Evolutionary conservation across 2,888 invertebrate genomes (phyloP).

Genomic region (Drosophila subsilvestris): DNA sequence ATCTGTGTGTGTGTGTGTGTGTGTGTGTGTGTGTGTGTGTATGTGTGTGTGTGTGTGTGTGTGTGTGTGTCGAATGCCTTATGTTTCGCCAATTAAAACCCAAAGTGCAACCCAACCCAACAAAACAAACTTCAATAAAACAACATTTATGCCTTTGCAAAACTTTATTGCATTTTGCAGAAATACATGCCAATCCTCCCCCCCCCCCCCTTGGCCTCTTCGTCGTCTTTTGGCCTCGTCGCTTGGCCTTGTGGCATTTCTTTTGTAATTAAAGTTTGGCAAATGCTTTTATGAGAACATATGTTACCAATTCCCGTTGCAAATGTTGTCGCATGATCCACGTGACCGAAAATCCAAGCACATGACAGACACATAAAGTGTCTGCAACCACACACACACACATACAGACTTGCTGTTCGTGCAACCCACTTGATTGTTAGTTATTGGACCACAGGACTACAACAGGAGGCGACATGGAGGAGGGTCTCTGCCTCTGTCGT

Average conservation of each 20-base stretch:
- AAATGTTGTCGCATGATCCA: slow-evolving; percentile 63
- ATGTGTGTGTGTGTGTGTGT: no score
- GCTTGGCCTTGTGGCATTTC: slow-evolving; percentile 30
- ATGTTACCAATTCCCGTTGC: slow-evolving; percentile 48
- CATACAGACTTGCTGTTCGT: background rate
- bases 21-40: no score
- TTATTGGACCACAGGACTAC: slow-evolving; percentile 61
- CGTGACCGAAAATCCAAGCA: slow-evolving; percentile 65
- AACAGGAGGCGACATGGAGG: slow-evolving; percentile 7
- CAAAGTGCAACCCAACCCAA: background rate
- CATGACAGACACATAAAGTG: slow-evolving; percentile 69
- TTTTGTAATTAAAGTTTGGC: slow-evolving; percentile 71
- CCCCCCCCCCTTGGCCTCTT: background rate
- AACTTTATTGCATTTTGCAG: background rate
- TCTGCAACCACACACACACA: slow-evolving; percentile 34
- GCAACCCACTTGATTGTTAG: slow-evolving; percentile 70
- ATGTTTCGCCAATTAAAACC: background rate
- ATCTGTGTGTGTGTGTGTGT: background rate
- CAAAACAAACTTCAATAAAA: background rate
- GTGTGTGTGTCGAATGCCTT: background rate
- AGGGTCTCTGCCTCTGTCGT: slow-evolving; percentile 10
- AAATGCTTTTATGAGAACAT: slow-evolving; percentile 47
- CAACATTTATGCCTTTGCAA: background rate
- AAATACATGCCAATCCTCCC: background rate
- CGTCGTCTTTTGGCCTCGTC: slow-evolving; percentile 11